phyloP scores from a whole-genome alignment of 2,888 invertebrate species.

The Willowsia nigromaculata region DNA sequence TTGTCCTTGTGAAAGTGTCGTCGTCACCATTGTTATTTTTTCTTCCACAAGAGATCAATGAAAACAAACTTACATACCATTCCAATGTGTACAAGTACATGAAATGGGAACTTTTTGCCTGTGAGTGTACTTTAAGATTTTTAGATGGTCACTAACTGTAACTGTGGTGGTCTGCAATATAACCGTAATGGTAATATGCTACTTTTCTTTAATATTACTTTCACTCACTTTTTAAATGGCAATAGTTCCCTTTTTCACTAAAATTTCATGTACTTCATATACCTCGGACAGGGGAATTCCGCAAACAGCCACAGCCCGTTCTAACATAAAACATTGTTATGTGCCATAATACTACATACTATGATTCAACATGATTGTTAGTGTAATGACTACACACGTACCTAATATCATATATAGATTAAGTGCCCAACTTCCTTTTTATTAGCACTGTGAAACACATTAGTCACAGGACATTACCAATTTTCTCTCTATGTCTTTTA shows the following conservation, averaged over 20 bases:
- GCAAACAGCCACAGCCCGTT: not conserved
- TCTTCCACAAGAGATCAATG: too few species aligned
- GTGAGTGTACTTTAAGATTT: not conserved
- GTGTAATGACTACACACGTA: not conserved
- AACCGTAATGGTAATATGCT: not conserved
- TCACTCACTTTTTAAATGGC: not conserved
- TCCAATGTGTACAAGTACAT: too few species aligned
- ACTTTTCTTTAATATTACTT: not conserved
- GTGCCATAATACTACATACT: not conserved
- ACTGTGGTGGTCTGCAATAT: not conserved
- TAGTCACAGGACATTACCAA: constrained; percentile 21
- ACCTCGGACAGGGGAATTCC: not conserved
- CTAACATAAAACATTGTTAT: not conserved
- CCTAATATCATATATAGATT: not conserved
- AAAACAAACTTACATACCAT: too few species aligned
- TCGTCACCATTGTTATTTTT: not conserved
- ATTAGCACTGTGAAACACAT: constrained; percentile 18
- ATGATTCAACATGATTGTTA: constrained; percentile 4
- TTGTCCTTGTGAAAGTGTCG: constrained; percentile 27
- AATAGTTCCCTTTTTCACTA: not conserved
- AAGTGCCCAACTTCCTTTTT: not conserved
- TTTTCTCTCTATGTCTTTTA: constrained; percentile 6
- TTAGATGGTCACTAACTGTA: not conserved
- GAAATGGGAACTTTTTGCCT: too few species aligned
- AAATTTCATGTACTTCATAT: constrained; percentile 14